Evolutionary conservation across 2,113 vertebrate genomes (phyloP).

Genomic region (Sapayoa aenigma): DNA sequence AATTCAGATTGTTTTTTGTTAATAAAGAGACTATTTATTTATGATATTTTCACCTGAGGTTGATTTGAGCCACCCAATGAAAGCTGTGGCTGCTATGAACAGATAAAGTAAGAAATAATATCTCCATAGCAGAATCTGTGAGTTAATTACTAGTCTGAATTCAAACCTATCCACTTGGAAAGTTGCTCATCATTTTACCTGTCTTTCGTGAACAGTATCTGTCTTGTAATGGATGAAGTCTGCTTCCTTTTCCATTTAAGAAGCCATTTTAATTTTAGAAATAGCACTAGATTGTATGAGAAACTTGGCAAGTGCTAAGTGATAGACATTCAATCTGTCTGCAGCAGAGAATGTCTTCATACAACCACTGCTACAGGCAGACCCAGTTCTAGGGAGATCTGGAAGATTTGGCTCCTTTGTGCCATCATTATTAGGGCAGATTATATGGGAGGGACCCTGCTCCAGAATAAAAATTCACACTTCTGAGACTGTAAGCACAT

Average conservation of each 20-base stretch:
- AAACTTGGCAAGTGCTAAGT: background rate
- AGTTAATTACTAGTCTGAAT: background rate
- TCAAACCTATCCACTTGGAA: background rate
- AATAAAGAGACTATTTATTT: background rate
- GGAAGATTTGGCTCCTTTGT: background rate
- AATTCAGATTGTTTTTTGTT: slow-evolving; percentile 20
- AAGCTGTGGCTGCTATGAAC: background rate
- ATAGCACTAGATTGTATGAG: background rate
- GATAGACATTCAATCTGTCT: background rate
- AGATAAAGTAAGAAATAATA: fast-evolving
- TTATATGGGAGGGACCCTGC: fast-evolving
- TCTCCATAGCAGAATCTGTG: fast-evolving
- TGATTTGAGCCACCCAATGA: background rate
- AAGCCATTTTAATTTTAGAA: background rate
- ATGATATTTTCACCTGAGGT: background rate
- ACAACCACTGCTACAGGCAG: background rate
- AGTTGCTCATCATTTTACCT: background rate
- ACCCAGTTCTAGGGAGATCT: background rate
- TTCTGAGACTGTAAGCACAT: no score
- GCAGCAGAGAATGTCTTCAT: background rate
- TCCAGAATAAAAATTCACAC: fast-evolving
- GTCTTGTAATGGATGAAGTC: background rate
- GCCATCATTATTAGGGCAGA: fast-evolving
- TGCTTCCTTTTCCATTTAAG: background rate
- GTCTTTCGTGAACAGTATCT: background rate